These are phyloP conservation scores for Drymonia ruficornis DNA, from an alignment of 2,888 invertebrate species.

Conservation along the genomic window DNA sequence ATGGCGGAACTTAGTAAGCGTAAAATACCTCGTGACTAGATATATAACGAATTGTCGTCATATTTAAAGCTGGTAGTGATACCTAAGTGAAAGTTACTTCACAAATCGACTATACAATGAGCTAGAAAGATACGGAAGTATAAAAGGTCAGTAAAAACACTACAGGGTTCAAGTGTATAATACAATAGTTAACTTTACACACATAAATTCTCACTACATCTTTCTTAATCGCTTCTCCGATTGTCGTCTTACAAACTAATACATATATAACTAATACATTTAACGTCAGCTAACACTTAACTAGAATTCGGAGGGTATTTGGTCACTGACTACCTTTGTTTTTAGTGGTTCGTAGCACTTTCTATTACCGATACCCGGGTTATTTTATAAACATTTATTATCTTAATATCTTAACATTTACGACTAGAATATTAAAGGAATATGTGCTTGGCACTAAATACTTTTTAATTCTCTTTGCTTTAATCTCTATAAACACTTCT, in stretches of 20 bases:
- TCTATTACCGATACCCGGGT: too few species aligned
- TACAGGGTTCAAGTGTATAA: slow-evolving; percentile 72
- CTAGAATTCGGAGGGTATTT: slow-evolving; percentile 71
- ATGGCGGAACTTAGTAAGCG: slow-evolving; percentile 22
- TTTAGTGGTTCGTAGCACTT: too few species aligned
- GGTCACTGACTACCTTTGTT: slow-evolving; percentile 52
- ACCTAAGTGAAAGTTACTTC: slow-evolving; percentile 10
- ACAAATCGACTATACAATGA: slow-evolving; percentile 41
- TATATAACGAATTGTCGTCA: slow-evolving; percentile 10
- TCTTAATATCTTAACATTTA: slow-evolving; percentile 37
- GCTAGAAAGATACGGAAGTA: slow-evolving; percentile 68
- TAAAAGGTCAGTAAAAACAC: slow-evolving; percentile 80
- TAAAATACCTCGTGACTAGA: slow-evolving; percentile 16
- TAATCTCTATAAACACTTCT: slow-evolving; percentile 35
- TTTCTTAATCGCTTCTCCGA: slow-evolving; percentile 65
- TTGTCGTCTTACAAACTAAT: slow-evolving; percentile 25
- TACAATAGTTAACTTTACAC: slow-evolving; percentile 55
- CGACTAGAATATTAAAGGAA: slow-evolving; percentile 45
- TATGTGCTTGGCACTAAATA: slow-evolving; percentile 63
- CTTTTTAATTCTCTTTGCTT: slow-evolving; percentile 26
- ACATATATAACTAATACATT: slow-evolving; percentile 42
- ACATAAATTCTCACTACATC: slow-evolving; percentile 72
- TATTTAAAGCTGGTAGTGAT: slow-evolving; percentile 11
- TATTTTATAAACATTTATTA: slow-evolving; percentile 16
- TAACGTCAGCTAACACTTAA: slow-evolving; percentile 47